A percentile compares a stretch with the other conserved stretches of the same genome.
Evolutionary conservation across 1,140 invertebrate genomes (phyloP).

Genomic region (Phymorhynchus buccinoides): DNA sequence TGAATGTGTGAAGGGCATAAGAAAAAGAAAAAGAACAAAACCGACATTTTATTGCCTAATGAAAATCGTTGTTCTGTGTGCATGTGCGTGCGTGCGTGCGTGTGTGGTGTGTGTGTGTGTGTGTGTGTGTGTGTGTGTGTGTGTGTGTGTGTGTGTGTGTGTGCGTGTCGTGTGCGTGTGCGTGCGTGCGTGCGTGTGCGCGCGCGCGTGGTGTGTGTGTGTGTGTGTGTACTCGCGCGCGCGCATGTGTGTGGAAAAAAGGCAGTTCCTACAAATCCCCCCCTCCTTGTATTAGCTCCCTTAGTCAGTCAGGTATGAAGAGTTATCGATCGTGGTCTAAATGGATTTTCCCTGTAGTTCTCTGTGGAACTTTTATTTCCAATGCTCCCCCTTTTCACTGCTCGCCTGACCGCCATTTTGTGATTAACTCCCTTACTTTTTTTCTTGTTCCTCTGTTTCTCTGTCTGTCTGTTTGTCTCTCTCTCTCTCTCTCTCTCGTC

Average conservation of each 20-base stretch:
- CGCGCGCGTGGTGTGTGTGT: slow-evolving; percentile 1
- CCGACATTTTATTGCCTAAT: background rate
- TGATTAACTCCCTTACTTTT: background rate
- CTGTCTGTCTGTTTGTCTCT: too few relatives aligned
- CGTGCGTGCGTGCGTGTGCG: background rate
- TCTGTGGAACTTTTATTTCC: too few relatives aligned
- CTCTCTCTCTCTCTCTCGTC: too few relatives aligned
- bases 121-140: background rate
- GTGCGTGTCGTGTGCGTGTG: too few relatives aligned
- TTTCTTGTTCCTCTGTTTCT: background rate
- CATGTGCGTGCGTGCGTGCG: background rate
- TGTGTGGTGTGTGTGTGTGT: slow-evolving; percentile 12
- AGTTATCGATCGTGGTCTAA: background rate
- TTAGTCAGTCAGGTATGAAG: background rate
- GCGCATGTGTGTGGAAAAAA: background rate
- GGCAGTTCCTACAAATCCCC: background rate
- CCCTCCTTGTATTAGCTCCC: background rate
- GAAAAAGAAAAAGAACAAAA: too few relatives aligned
- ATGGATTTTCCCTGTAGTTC: slow-evolving; percentile 8
- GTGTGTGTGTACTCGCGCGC: background rate
- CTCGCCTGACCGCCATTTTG: background rate
- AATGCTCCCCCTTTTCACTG: slow-evolving; percentile 22
- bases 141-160: too few relatives aligned
- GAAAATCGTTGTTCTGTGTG: background rate
- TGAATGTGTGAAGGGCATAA: slow-evolving; percentile 13